Evolutionary conservation across 2,113 vertebrate genomes (phyloP).

Genomic region (Columba janthina): DNA sequence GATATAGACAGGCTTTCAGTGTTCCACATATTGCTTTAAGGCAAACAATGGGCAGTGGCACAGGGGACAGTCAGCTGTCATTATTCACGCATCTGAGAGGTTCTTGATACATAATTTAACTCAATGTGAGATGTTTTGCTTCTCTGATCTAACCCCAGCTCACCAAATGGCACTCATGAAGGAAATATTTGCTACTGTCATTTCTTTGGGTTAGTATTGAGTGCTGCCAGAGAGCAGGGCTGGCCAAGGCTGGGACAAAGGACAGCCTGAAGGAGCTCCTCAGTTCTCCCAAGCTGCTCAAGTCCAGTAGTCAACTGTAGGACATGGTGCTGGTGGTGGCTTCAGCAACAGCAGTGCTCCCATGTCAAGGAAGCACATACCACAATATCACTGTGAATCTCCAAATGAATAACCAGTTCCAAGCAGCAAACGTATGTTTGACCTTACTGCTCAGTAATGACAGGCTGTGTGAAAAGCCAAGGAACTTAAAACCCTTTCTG

Average conservation of each 20-base stretch:
- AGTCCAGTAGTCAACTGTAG: neutral
- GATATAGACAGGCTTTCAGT: neutral
- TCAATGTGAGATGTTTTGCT: conserved; percentile 14
- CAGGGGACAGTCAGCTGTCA: neutral
- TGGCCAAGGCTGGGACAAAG: neutral
- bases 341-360: accelerated
- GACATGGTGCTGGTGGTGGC: accelerated
- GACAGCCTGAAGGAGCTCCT: neutral
- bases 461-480: neutral
- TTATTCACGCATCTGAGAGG: neutral
- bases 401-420: neutral
- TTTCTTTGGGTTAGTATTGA: neutral
- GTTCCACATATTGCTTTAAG: neutral
- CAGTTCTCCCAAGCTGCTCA: neutral
- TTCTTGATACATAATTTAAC: conserved; percentile 42
- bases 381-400: accelerated
- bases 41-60: neutral
- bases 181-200: neutral
- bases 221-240: neutral
- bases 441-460: neutral
- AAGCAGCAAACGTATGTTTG: conserved; percentile 5
- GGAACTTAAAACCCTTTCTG: neutral
- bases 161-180: neutral
- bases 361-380: accelerated
- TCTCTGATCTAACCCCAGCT: conserved; percentile 9